Evolutionary conservation across 2,797 vertebrate species (phyloP), one percentile per base, ranked within the genome.

Genomic region (Sebastes glaucus): DNA sequence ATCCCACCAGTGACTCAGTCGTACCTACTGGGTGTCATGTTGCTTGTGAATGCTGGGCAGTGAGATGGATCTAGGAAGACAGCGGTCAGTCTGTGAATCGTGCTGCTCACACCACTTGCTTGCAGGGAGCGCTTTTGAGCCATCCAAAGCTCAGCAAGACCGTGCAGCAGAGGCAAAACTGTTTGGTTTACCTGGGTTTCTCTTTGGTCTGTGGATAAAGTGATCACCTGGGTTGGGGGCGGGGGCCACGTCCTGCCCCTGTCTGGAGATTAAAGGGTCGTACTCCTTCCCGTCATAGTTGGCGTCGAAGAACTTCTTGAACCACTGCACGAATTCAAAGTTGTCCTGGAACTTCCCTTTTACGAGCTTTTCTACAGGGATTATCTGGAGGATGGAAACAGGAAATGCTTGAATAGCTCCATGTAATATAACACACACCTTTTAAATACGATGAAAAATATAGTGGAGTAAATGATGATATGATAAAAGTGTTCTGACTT

Each of bases 281-380:
- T 99, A 99, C 82, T 99, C 98, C 95, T 99, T 99, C 85, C 98
- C 98, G 11, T 99, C 98, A 6, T 99, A 99, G 96, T 99, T 99
- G 93, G 98, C 98, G 22, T 99, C 98, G 30, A 99, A 99, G 93
- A 99, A 99, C 91, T 99, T 99, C 96, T 99, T 99, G 91, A 99
- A 99, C 98, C 98, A 99, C 93, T 99, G 98, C 91, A 99, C 97
- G 64, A 99, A 99, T 89, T 99, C 98, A 91, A 99, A 99, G 95
- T 99, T 99, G 96, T 99, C 98, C 94, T 99, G 98, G 95, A 99
- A 99, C 91, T 98, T 99, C 86, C 98, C 97, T 93, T 99, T 99
- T 87, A 99, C 98, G 60, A 99, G 95, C 94, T 95, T 96, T 93
- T 99, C 98, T 91, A 99, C 98, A 0, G 98, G 97, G 86, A 99